Conservation (phyloP, 2,113 vertebrate species). For the Cepphus grylle region DNA sequence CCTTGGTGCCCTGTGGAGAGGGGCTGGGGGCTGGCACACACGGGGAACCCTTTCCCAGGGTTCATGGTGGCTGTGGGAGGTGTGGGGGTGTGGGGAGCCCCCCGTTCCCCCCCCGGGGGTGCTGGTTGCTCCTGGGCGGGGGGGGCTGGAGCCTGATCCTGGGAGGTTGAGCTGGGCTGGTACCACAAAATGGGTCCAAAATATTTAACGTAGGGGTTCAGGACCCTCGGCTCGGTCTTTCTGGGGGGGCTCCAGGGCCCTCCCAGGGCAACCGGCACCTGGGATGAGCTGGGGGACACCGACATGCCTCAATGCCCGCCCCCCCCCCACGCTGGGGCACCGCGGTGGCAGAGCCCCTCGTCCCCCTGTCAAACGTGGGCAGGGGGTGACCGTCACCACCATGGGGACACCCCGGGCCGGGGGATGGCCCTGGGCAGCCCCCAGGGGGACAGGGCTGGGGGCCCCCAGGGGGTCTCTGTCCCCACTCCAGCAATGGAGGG, state of each 20-base stretch:
- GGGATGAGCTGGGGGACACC: neutral
- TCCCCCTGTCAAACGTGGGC: rapidly evolving
- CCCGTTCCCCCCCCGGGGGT: neutral
- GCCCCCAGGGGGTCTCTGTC: neutral
- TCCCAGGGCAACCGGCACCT: neutral
- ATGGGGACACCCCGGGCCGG: rapidly evolving
- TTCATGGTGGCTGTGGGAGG: rapidly evolving
- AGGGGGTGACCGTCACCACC: neutral
- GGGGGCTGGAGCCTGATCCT: neutral
- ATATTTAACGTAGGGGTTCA: neutral
- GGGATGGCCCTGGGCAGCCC: neutral
- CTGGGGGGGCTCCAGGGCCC: too few species aligned
- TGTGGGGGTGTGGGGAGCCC: neutral
- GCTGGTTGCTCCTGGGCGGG: neutral
- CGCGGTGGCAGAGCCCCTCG: rapidly evolving
- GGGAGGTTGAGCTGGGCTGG: too few species aligned
- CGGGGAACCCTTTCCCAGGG: neutral
- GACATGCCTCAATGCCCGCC: too few species aligned
- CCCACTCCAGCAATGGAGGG: neutral
- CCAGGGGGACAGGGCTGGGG: neutral
- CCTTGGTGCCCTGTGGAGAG: neutral
- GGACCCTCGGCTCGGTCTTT: neutral
- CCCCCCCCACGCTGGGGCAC: rapidly evolving
- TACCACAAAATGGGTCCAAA: neutral
- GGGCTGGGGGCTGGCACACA: neutral